phyloP scores from a whole-genome alignment of 2,888 invertebrate species.

The Dryobotodes eremita region DNA sequence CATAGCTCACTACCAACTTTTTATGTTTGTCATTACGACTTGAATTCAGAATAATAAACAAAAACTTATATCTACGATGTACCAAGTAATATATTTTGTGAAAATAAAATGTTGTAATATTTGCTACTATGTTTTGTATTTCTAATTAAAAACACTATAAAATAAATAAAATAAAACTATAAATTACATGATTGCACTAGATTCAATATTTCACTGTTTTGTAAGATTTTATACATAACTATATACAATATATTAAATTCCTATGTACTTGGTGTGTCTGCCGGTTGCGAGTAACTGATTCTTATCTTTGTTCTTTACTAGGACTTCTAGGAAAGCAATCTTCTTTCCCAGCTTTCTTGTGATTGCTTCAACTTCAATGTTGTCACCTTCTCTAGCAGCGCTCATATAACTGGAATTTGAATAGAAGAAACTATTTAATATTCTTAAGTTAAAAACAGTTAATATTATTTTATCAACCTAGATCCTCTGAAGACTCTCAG shows the following conservation, averaged over 20 bases:
- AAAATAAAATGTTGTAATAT: slow-evolving; percentile 13
- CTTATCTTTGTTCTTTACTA: slow-evolving; percentile 94
- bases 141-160: slow-evolving; percentile 12
- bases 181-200: slow-evolving; percentile 34
- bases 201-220: slow-evolving; percentile 26
- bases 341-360: slow-evolving; percentile 94
- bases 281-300: slow-evolving; percentile 95
- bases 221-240: slow-evolving; percentile 9
- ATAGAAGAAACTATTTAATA: background rate
- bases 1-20: background rate
- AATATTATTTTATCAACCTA: background rate
- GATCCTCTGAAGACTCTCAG: background rate
- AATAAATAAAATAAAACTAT: slow-evolving; percentile 15
- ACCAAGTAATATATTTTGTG: background rate
- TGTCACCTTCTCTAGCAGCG: slow-evolving; percentile 94
- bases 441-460: too few species aligned
- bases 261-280: slow-evolving; percentile 94
- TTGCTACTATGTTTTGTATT: slow-evolving; percentile 28
- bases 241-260: slow-evolving; percentile 53
- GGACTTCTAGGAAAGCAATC: slow-evolving; percentile 95
- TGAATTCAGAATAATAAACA: background rate
- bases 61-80: background rate
- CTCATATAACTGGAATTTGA: slow-evolving; percentile 93
- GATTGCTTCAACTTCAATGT: slow-evolving; percentile 94
- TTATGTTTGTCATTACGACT: too few species aligned